These are phyloP conservation scores for Picathartes gymnocephalus DNA, from an alignment of 2,113 vertebrate species.

Conservation along the genomic window DNA sequence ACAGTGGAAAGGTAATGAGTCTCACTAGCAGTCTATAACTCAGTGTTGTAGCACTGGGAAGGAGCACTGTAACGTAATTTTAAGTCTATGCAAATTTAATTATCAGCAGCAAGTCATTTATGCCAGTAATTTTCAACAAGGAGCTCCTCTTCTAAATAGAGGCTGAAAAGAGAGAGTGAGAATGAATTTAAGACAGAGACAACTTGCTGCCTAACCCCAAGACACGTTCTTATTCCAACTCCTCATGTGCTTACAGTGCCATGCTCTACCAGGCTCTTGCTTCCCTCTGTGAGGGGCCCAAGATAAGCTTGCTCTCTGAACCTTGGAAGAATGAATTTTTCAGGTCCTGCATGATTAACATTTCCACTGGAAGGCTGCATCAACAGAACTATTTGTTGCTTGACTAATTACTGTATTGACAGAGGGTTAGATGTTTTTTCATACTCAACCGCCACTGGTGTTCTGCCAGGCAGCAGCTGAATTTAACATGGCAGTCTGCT, in stretches of 20 bases:
- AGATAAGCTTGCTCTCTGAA: neutral
- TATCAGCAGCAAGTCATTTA: constrained; percentile 27
- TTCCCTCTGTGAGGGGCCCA: neutral
- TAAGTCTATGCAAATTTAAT: constrained; percentile 34
- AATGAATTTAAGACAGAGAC: neutral
- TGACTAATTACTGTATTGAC: neutral
- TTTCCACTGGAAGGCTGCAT: neutral
- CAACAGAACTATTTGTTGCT: neutral
- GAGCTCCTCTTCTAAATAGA: neutral
- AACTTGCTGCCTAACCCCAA: neutral
- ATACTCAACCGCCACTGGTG: neutral
- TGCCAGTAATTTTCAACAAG: neutral
- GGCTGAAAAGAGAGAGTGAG: neutral
- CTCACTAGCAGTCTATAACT: neutral
- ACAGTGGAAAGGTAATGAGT: neutral
- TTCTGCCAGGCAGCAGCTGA: neutral
- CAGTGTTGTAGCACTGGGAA: neutral
- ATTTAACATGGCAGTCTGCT: neutral
- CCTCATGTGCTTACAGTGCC: neutral
- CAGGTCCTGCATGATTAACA: neutral
- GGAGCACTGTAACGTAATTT: neutral
- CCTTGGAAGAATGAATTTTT: neutral
- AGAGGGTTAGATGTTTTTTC: neutral
- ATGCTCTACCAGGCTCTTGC: neutral
- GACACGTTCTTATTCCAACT: neutral